Evolutionary conservation across 2,888 invertebrate species (phyloP), one percentile per base, ranked within the genome.

Genomic region (Sisyra terminalis): DNA sequence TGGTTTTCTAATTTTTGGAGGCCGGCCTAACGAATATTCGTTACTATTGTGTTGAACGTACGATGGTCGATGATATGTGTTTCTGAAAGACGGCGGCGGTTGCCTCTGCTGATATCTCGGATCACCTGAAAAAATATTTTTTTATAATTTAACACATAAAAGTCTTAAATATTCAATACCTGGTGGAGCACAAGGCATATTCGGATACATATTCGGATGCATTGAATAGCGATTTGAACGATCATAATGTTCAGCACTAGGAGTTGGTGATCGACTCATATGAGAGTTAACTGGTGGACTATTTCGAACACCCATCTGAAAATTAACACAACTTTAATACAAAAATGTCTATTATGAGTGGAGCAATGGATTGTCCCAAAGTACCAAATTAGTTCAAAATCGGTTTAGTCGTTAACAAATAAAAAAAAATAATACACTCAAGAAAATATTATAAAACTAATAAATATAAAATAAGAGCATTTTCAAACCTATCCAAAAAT

Each of bases 251-350:
- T 60, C 61, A 46, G 53, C 52, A 24, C 57, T 60, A 14, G 64
- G 64, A 24, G 64, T 64, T 6, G 63, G 62, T 29, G 64, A 64
- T 47, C 61, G 52, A 50, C 62, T 64, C 43, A 53, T 58, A 49
- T 58, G 54, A 24, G 53, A 51, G 24, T 57, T 56, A 8, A 52
- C 56, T 4, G 57, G 52, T 8, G 52, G 53, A 32, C 51, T 46
- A 10, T 50, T 49, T 34, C 53, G 44, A 40, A 53, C 50, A 36
- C 51, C 52, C 46, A 53, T 48, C 54, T 55, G 34, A 17, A 46
- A 44, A 17, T 17, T 40, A n/a, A n/a, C n/a, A n/a, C n/a, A n/a
- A n/a, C n/a, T n/a, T n/a, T n/a, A n/a, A n/a, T n/a, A n/a, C n/a
- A n/a, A n/a, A n/a, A n/a, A n/a, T n/a, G n/a, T n/a, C n/a, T n/a